Evolutionary conservation across 2,113 vertebrate species (phyloP).

Genomic region (Mionectes macconnelli): DNA sequence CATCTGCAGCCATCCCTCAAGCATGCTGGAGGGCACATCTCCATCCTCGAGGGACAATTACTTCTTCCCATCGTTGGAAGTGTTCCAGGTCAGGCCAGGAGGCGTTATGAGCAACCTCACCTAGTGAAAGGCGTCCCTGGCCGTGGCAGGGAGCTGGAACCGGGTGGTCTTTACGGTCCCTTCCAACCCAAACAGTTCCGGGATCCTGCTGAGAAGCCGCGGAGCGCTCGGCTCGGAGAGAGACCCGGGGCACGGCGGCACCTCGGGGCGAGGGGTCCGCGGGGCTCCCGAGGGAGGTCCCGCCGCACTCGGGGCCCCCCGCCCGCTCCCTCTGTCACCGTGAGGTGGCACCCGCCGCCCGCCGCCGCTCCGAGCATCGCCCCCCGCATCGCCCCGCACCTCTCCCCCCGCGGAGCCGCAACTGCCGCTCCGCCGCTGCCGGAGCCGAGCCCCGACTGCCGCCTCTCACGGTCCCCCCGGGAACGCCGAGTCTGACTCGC

Average conservation of each 20-base stretch:
- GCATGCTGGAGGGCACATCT: background rate
- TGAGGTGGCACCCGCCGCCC: background rate
- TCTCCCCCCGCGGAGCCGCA: rapidly evolving
- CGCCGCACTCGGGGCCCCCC: background rate
- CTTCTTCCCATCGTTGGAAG: background rate
- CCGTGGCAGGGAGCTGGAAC: background rate
- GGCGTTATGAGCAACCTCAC: background rate
- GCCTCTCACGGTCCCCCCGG: background rate
- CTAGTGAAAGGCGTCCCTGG: background rate
- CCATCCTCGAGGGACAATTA: background rate
- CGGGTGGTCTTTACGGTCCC: background rate
- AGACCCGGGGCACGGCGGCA: rapidly evolving
- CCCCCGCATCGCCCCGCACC: background rate
- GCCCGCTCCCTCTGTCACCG: background rate
- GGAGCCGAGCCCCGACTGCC: background rate
- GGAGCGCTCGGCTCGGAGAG: background rate
- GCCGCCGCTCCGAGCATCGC: background rate
- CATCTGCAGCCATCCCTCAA: background rate
- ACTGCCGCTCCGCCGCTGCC: rapidly evolving
- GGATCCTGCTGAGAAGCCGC: background rate
- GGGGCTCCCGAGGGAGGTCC: background rate
- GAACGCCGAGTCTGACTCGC: background rate
- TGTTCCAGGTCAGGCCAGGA: background rate
- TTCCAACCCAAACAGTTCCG: background rate
- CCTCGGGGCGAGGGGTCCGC: background rate